Percentiles rank a stretch among this genome's conserved stretches.
Conservation (phyloP, 2,113 vertebrate genomes). For the Podarcis raffonei region DNA sequence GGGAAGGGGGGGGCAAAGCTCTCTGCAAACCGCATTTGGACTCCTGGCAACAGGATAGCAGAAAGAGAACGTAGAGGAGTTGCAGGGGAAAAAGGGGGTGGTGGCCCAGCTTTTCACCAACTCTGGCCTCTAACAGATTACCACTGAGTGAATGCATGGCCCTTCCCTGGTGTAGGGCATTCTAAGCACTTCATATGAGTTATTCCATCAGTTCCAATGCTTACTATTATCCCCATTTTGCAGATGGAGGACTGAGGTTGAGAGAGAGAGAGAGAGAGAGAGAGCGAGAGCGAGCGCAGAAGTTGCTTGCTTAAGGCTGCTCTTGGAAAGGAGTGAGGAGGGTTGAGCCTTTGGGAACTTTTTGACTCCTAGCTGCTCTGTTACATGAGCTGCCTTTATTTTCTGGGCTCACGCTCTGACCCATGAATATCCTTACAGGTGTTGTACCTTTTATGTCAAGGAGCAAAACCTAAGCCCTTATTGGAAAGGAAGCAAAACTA, state of each 20-base stretch:
- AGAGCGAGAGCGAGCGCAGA: too few species aligned
- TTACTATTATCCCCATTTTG: not conserved
- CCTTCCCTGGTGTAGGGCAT: not conserved
- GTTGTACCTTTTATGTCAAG: not conserved
- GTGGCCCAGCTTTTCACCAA: too few species aligned
- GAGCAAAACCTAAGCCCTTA: not conserved
- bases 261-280: not conserved
- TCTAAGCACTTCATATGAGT: not conserved
- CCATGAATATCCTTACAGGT: not conserved
- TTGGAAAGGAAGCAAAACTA: not conserved
- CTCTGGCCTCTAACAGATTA: too few species aligned
- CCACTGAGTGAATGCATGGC: not conserved
- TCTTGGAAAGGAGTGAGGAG: not conserved
- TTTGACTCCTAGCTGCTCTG: too few species aligned
- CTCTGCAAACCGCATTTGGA: not conserved
- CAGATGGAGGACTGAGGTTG: not conserved
- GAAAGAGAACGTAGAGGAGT: too few species aligned
- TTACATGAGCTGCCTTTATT: too few species aligned
- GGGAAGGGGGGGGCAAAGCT: not conserved
- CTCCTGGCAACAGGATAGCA: too few species aligned
- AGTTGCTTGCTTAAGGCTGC: not conserved
- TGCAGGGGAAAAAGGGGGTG: too few species aligned
- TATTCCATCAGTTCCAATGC: not conserved
- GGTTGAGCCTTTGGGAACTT: too few species aligned
- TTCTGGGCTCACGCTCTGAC: not conserved